Conservation (phyloP, 2,113 vertebrate species). For the Chloroceryle aenea region DNA sequence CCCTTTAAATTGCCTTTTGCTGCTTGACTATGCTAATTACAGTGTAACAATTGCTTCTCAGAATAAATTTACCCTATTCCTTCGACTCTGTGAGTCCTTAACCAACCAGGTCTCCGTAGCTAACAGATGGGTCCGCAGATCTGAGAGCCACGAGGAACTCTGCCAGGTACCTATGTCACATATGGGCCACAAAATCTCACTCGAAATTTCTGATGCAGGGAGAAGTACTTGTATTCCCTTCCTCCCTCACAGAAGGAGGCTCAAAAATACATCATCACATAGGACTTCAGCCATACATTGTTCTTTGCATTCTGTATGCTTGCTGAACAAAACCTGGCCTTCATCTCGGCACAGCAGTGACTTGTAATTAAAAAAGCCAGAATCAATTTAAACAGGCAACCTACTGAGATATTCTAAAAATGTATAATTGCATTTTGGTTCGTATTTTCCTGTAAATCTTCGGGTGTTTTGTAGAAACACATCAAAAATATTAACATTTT, state of each 20-base stretch:
- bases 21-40: neutral
- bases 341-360: neutral
- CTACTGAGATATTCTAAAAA: neutral
- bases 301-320: neutral
- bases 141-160: fast-evolving
- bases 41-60: neutral
- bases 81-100: neutral
- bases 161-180: neutral
- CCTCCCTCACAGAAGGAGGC: neutral
- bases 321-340: neutral
- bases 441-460: neutral
- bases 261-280: neutral
- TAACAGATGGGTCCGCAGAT: neutral
- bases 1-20: neutral
- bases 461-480: neutral
- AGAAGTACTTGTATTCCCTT: neutral
- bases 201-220: neutral
- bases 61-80: neutral
- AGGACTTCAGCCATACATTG: neutral
- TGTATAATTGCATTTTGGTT: neutral
- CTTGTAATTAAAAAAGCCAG: neutral
- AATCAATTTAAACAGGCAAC: neutral
- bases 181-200: fast-evolving
- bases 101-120: fast-evolving
- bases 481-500: neutral